A percentile compares a stretch with the other conserved stretches of the same genome.
These are phyloP conservation scores for Tragelaphus buxtoni DNA, from an alignment of 2,113 vertebrate genomes.

Conservation along the genomic window DNA sequence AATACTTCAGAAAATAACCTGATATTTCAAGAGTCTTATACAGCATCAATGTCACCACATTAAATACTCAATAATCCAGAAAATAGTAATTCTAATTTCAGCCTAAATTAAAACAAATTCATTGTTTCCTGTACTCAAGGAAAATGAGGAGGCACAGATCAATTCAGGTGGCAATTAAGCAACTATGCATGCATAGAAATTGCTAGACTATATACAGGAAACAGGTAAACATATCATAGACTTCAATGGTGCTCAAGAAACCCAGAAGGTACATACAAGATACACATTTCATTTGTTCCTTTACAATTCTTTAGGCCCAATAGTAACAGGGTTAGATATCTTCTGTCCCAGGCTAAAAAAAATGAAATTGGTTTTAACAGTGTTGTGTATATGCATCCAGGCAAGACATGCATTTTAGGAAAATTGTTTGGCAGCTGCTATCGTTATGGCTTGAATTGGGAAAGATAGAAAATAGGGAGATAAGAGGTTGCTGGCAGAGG, in stretches of 20 bases:
- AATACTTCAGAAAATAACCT: background rate
- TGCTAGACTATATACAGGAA: background rate
- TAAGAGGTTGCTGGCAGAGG: background rate
- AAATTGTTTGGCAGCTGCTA: background rate
- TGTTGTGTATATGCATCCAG: background rate
- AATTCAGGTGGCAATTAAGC: background rate
- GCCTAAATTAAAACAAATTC: background rate
- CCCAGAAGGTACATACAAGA: background rate
- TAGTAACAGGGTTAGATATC: background rate
- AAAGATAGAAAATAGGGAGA: background rate
- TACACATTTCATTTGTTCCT: background rate
- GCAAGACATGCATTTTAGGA: background rate
- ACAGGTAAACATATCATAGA: background rate
- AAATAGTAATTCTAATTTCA: background rate
- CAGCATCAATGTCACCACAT: background rate
- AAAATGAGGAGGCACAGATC: background rate
- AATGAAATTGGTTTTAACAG: background rate
- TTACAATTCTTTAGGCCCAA: background rate
- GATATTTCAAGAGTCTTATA: background rate
- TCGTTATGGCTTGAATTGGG: background rate
- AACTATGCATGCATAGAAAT: background rate
- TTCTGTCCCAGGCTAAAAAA: background rate
- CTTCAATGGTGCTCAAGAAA: background rate
- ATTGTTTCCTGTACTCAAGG: background rate
- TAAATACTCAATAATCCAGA: background rate